Percentiles rank a stretch among this genome's conserved stretches.
phyloP scores from a whole-genome alignment of 2,113 vertebrate species.

The Cryptotis parvus region DNA sequence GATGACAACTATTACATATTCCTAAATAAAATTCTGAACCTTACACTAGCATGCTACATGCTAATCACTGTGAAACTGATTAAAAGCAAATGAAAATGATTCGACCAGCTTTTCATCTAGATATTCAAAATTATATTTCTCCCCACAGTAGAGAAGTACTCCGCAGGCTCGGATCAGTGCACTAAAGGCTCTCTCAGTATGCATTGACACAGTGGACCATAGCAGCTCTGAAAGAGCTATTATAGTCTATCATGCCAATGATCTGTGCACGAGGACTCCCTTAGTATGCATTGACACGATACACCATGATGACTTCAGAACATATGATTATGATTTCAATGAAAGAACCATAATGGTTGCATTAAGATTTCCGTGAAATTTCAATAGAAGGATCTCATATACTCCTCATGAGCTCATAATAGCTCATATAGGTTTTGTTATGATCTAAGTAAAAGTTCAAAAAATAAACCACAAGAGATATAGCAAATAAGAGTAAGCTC shows the following conservation, averaged over 20 bases:
- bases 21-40: conserved; percentile 70
- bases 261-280: conserved; percentile 80
- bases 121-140: conserved; percentile 73
- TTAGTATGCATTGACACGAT: conserved; percentile 81
- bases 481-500: not conserved
- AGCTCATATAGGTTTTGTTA: conserved; percentile 64
- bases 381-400: conserved; percentile 72
- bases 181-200: conserved; percentile 82
- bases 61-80: conserved; percentile 74
- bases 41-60: conserved; percentile 55
- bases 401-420: conserved; percentile 78
- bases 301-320: conserved; percentile 68
- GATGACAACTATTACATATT: conserved; percentile 39
- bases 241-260: conserved; percentile 83
- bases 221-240: conserved; percentile 75
- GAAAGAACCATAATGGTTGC: conserved; percentile 75
- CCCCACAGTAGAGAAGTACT: conserved; percentile 63
- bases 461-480: not conserved
- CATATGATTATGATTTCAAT: conserved; percentile 76
- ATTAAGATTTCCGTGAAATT: conserved; percentile 82
- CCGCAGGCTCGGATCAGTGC: conserved; percentile 76
- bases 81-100: conserved; percentile 79
- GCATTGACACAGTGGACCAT: conserved; percentile 80
- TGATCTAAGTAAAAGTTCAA: conserved; percentile 58
- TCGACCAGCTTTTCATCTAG: conserved; percentile 79